phyloP scores from a whole-genome alignment of 2,113 vertebrate genomes.

The Odontophorus gujanensis region DNA sequence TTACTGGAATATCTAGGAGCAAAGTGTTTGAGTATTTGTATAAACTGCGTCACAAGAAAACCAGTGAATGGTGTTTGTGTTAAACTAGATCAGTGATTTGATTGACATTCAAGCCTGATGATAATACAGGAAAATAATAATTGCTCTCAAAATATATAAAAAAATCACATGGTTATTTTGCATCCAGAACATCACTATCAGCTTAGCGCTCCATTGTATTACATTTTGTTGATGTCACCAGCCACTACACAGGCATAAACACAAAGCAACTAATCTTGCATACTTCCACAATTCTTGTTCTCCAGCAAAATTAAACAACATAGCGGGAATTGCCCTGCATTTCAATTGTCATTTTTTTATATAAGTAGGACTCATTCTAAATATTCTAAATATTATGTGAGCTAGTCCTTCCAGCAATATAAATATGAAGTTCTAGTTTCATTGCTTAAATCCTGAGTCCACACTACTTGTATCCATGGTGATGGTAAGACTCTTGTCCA shows the following conservation, averaged over 20 bases:
- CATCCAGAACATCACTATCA: background rate
- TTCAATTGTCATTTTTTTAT: background rate
- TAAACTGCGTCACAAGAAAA: background rate
- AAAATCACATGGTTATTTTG: background rate
- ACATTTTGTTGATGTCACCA: background rate
- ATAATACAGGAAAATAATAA: background rate
- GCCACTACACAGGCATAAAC: background rate
- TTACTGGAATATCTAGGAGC: background rate
- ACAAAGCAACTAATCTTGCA: background rate
- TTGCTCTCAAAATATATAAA: background rate
- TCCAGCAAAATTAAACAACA: background rate
- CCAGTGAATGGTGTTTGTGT: background rate
- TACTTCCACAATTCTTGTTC: background rate
- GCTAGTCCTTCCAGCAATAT: background rate
- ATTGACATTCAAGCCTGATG: background rate
- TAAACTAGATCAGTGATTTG: background rate
- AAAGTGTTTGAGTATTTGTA: background rate
- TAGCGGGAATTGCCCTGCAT: background rate
- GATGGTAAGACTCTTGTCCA: constrained; percentile 3
- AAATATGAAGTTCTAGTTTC: background rate
- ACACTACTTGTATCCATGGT: constrained; percentile 45
- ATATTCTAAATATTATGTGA: background rate
- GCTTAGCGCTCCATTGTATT: background rate
- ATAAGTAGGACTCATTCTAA: background rate
- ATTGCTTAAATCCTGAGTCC: background rate